Evolutionary conservation across 2,888 invertebrate species (phyloP), one percentile per base, ranked within the genome.

Genomic region (Cheilosia vernalis): DNA sequence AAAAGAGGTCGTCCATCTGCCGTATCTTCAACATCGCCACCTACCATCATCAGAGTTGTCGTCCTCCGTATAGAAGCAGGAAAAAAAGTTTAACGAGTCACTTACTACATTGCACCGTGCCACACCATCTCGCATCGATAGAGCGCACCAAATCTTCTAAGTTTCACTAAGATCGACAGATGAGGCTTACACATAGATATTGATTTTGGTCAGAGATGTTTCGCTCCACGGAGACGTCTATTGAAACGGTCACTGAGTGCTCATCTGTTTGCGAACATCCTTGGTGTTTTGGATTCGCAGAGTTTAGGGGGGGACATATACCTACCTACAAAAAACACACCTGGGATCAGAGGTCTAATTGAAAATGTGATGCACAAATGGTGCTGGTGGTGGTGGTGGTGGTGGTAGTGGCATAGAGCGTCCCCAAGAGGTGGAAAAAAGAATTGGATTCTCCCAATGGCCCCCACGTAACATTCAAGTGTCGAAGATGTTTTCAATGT

Each of bases 331-430:
- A 58, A 21, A 58, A 37, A 70, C 78, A 70, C 63, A 79, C 63
- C 63, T 73, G 88, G 88, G 90, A 89, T 89, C 90, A 90, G 89
- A 90, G 90, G 90, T 90, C 90, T 90, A 90, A 90, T 90, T 90
- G 90, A 90, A 90, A 90, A 90, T 90, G 88, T 88, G 89, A 72
- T 72, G 72, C 79, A 70, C 78, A 78, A 70, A 56, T 77, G 58
- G 64, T 64, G 44, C 47, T 70, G 30, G 30, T 37, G 4, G 49
- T 27, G n/a, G 17, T 33, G n/a, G 17, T 33, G 17, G 30, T n/a
- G 19, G 19, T 69, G 64, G 47, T 60, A 66, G 33, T 33, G 37
- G 47, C 27, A 37, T 40, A 47, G 61, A 40, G 55, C 69, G 67
- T 69, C 69, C 61, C 61, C 61, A 63, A 69, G 73, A 51, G 49